These are phyloP conservation scores for Iphiclides podalirius DNA, from an alignment of 2,888 invertebrate genomes.

Conservation along the genomic window DNA sequence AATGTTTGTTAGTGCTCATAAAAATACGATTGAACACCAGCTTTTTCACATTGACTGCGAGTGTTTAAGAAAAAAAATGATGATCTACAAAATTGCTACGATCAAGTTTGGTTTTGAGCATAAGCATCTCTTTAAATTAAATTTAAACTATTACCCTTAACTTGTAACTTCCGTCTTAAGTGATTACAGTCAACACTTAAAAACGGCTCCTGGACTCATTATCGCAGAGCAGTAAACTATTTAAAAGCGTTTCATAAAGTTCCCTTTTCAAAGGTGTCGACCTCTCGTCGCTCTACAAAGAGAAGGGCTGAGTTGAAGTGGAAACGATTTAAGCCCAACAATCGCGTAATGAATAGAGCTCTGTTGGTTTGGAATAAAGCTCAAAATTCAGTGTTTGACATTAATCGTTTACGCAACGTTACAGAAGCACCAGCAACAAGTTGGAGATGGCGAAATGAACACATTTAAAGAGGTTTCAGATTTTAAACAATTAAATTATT, in stretches of 20 bases:
- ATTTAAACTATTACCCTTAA: too few species aligned
- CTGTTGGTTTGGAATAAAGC: not conserved
- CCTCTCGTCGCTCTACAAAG: constrained; percentile 6
- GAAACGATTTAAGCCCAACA: not conserved
- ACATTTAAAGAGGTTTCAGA: too few species aligned
- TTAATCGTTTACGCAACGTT: not conserved
- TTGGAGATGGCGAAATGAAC: constrained; percentile 5
- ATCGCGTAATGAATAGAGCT: not conserved
- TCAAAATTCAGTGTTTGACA: not conserved
- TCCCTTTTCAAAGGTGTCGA: constrained; percentile 4
- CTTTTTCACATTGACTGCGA: too few species aligned
- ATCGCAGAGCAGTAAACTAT: not conserved
- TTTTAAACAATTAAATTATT: too few species aligned
- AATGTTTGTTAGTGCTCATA: too few species aligned
- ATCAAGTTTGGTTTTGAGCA: too few species aligned
- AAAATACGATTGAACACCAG: too few species aligned
- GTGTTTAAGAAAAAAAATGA: too few species aligned
- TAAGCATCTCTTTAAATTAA: too few species aligned
- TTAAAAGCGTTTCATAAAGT: constrained; percentile 11
- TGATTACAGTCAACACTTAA: too few species aligned
- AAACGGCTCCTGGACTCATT: not conserved
- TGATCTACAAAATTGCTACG: too few species aligned
- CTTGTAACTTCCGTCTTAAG: too few species aligned
- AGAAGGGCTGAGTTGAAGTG: not conserved
- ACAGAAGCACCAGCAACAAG: constrained; percentile 10